phyloP scores from a whole-genome alignment of 1,140 invertebrate species.

The Penaeus chinensis region DNA sequence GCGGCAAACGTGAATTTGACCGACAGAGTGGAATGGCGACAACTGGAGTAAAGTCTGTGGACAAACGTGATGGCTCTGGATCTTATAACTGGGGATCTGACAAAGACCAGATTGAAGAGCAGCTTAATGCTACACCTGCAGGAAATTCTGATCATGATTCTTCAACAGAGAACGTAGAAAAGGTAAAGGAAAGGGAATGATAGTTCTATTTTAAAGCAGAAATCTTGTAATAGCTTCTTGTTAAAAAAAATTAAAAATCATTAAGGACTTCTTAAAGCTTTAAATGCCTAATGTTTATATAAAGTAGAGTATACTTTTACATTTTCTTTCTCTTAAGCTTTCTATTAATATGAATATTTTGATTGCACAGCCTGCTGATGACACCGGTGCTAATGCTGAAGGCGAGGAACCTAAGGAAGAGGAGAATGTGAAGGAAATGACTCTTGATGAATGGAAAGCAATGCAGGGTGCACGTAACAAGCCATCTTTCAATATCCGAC shows the following conservation, averaged over 20 bases:
- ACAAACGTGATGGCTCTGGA: conserved; percentile 93
- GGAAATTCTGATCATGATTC: conserved; percentile 64
- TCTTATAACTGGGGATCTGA: conserved; percentile 95
- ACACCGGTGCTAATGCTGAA: conserved; percentile 69
- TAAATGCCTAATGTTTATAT: no score
- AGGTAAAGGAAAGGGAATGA: conserved; percentile 54
- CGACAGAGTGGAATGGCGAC: conserved; percentile 83
- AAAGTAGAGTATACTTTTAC: no score
- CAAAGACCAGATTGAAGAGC: conserved; percentile 87
- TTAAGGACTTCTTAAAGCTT: no score
- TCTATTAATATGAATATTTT: not conserved
- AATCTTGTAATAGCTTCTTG: no score
- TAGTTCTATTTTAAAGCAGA: not conserved
- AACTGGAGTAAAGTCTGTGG: conserved; percentile 91
- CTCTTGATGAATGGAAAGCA: conserved; percentile 90
- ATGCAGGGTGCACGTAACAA: conserved; percentile 75
- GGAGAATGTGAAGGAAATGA: conserved; percentile 68
- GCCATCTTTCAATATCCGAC: conserved; percentile 88
- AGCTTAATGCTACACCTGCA: conserved; percentile 47
- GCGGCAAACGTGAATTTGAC: conserved; percentile 91
- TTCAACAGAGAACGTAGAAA: conserved; percentile 63
- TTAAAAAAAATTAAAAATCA: no score
- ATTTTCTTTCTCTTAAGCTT: not conserved
- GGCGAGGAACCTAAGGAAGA: conserved; percentile 77
- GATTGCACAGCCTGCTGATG: conserved; percentile 59